Base-by-base conservation (phyloP, 2,888 invertebrate genomes). In the Euclidia mi region DNA sequence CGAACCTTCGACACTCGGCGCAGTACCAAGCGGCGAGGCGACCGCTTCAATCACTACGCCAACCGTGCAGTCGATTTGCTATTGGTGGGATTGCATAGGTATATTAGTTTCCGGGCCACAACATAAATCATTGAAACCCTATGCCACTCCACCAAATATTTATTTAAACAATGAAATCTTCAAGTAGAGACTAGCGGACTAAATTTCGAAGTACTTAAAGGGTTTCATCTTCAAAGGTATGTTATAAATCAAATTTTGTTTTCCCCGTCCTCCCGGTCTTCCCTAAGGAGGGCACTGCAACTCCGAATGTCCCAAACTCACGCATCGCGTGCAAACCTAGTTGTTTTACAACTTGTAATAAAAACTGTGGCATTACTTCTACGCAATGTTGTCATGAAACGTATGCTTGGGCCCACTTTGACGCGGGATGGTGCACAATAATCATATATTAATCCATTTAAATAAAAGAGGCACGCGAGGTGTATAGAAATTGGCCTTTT, bases 201-300 rank as follows among this genome's bases (percentile, higher is more conserved):
- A 31, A 35, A 45, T 45, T 14, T 29, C 44, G 40, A 56, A 34
- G 17, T 32, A 43, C 18, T 51, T 57, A 41, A 47, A 45, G 28
- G 29, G 45, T 41, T 48, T 37, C 49, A 59, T 64, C 72, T 75
- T 75, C 72, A 73, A 73, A 75, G 65, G 56, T 49, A 43, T 48
- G 44, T 56, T 59, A 35, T 71, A 73, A 73, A 75, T 73, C 72
- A 68, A 73, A 71, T 73, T 65, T 56, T 28, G 59, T 52, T 25
- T 47, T 11, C 41, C n/a, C 68, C 20, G 20, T 25, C 4, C 56
- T 49, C 37, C 48, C 25, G 20, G n/a, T 9, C 25, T 42, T 63
- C 67, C 74, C 48, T 15, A 9, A 51, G 63, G 66, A 62, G 41
- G 28, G 34, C 11, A 56, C 17, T 73, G 74, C 62, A 59, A 65